A percentile compares a stretch with the other conserved stretches of the same genome.
Evolutionary conservation across 2,888 invertebrate genomes (phyloP).

Genomic region (Poecilobothrus nobilitatus): DNA sequence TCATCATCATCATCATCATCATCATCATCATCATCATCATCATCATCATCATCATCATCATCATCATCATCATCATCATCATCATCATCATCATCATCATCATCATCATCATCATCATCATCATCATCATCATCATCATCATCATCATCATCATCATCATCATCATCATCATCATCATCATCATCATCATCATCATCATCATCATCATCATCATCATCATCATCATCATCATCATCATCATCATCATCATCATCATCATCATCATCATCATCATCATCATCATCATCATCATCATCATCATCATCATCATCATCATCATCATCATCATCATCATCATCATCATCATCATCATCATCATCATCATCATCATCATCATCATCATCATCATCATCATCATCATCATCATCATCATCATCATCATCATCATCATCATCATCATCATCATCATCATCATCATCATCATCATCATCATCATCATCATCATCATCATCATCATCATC

Average conservation of each 20-base stretch:
- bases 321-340: slow-evolving; percentile 7
- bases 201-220: slow-evolving; percentile 7
- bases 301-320: slow-evolving; percentile 7
- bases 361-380: slow-evolving; percentile 7
- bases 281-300: slow-evolving; percentile 7
- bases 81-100: slow-evolving; percentile 7
- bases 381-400: slow-evolving; percentile 7
- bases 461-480: slow-evolving; percentile 7
- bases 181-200: slow-evolving; percentile 7
- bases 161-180: slow-evolving; percentile 7
- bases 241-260: slow-evolving; percentile 7
- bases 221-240: slow-evolving; percentile 7
- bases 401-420: slow-evolving; percentile 7
- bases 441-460: slow-evolving; percentile 7
- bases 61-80: slow-evolving; percentile 7
- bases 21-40: slow-evolving; percentile 7
- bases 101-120: slow-evolving; percentile 7
- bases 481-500: slow-evolving; percentile 7
- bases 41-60: slow-evolving; percentile 7
- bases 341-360: slow-evolving; percentile 7
- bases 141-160: slow-evolving; percentile 7
- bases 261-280: slow-evolving; percentile 7
- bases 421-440: slow-evolving; percentile 7
- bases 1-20: slow-evolving; percentile 7
- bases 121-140: slow-evolving; percentile 7